Evolutionary conservation across 2,113 vertebrate genomes (phyloP).

Genomic region (Ptyas mucosa): DNA sequence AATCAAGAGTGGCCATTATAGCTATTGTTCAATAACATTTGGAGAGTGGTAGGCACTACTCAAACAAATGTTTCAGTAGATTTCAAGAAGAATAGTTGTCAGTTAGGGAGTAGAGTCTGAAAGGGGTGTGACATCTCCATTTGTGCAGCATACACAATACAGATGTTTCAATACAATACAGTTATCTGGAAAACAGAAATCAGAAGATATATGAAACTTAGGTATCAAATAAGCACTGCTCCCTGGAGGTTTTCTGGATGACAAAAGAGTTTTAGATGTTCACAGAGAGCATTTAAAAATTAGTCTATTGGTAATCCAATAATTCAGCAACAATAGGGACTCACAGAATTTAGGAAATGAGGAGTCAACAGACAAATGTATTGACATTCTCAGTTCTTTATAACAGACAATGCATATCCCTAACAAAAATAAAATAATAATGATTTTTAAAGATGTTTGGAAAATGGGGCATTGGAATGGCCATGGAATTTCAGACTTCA

Average conservation of each 20-base stretch:
- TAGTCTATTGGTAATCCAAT: background rate
- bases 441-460: background rate
- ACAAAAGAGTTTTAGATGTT: background rate
- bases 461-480: background rate
- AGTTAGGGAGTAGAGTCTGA: background rate
- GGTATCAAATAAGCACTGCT: background rate
- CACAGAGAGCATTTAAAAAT: background rate
- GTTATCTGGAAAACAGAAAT: background rate
- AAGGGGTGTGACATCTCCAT: background rate
- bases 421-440: background rate
- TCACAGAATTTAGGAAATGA: background rate
- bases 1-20: background rate
- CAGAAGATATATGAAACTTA: background rate
- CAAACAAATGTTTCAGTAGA: background rate
- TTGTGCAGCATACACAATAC: background rate
- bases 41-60: background rate
- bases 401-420: background rate
- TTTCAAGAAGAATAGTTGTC: background rate
- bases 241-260: background rate
- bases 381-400: background rate
- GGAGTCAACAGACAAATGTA: background rate
- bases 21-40: background rate
- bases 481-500: background rate
- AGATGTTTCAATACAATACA: background rate
- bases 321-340: background rate